These are phyloP conservation scores for Pterostichus madidus DNA, from an alignment of 2,888 invertebrate species.

Conservation along the genomic window DNA sequence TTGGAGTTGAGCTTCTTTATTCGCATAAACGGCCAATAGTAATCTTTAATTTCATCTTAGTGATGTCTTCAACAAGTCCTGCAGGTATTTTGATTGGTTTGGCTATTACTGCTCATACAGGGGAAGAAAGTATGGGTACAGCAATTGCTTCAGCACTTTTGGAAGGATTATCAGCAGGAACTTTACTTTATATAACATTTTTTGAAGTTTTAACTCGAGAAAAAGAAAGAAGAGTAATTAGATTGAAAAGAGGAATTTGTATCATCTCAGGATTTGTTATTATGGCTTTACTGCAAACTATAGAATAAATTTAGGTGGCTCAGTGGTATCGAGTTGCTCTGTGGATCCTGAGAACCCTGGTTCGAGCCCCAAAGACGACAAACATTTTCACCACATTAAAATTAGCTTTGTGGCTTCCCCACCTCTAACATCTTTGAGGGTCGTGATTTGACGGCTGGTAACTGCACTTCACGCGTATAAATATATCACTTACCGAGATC, in stretches of 20 bases:
- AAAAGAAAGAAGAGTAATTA: slow-evolving; percentile 74
- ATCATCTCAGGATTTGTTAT: slow-evolving; percentile 75
- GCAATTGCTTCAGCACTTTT: slow-evolving; percentile 75
- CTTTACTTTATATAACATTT: slow-evolving; percentile 79
- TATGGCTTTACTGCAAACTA: slow-evolving; percentile 73
- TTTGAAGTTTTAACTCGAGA: slow-evolving; percentile 78
- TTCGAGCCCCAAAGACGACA: too few relatives aligned
- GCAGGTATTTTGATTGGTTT: slow-evolving; percentile 78
- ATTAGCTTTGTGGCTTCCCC: too few relatives aligned
- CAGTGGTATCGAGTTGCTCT: too few relatives aligned
- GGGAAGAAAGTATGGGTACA: slow-evolving; percentile 74
- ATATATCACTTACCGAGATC: too few relatives aligned
- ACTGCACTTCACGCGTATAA: too few relatives aligned
- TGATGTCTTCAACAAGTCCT: slow-evolving; percentile 78
- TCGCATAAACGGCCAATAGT: slow-evolving; percentile 75
- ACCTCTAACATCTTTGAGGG: too few relatives aligned
- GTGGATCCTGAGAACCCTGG: too few relatives aligned
- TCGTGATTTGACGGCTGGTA: too few relatives aligned
- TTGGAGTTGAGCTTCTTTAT: slow-evolving; percentile 78
- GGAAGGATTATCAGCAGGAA: slow-evolving; percentile 78
- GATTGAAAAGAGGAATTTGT: slow-evolving; percentile 74
- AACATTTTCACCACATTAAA: too few relatives aligned
- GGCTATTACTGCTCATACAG: slow-evolving; percentile 75
- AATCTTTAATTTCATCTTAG: slow-evolving; percentile 76
- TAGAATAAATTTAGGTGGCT: too few relatives aligned